Percentiles rank a stretch among this genome's conserved stretches.
Evolutionary conservation across 2,113 vertebrate species (phyloP).

Genomic region (Rynchops niger): DNA sequence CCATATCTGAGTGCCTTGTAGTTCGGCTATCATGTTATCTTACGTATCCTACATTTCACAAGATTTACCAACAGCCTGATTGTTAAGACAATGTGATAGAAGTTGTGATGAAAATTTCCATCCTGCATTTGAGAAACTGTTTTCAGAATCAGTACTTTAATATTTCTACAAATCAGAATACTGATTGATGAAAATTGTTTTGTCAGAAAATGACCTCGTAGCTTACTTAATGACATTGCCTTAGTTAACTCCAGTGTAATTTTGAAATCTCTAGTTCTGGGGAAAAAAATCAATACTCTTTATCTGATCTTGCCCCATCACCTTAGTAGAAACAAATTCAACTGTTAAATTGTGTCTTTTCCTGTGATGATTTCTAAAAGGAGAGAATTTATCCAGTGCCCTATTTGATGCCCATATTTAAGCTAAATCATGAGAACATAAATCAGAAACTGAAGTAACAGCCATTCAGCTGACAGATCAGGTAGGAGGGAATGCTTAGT

Average conservation of each 20-base stretch:
- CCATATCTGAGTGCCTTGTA: background rate
- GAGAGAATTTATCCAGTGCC: background rate
- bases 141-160: background rate
- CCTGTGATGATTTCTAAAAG: background rate
- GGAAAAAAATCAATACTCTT: background rate
- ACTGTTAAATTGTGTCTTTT: background rate
- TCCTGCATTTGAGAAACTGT: background rate
- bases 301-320: background rate
- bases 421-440: conserved; percentile 27
- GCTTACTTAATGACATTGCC: background rate
- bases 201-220: background rate
- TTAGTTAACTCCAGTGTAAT: background rate
- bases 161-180: background rate
- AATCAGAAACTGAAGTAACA: background rate
- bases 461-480: conserved; percentile 20
- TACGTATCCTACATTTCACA: background rate
- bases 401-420: background rate
- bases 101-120: background rate
- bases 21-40: background rate
- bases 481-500: background rate
- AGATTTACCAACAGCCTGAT: background rate
- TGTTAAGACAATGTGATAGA: background rate
- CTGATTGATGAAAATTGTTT: background rate
- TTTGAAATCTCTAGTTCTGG: background rate
- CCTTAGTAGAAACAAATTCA: background rate